Base-by-base conservation (phyloP, 2,113 vertebrate genomes). In the Muntiacus muntjak region DNA sequence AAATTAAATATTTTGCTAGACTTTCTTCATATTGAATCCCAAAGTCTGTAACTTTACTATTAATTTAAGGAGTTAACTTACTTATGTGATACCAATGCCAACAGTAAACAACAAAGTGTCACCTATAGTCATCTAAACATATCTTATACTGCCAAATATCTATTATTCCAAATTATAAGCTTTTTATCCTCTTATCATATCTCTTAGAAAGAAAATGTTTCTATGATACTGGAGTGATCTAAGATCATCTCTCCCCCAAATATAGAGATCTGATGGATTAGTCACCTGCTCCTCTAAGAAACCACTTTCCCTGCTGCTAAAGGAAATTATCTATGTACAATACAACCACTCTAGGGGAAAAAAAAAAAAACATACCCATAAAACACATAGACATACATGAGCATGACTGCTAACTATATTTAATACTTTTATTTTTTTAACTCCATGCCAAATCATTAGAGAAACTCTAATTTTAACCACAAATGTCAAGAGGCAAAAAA, bases 241-340 rank as follows among this genome's bases (percentile, higher is more conserved):
- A 47, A 94, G 85, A 97, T 97, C 52, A 95, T 90, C n/a, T 97
- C 60, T 91, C 26, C 83, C 30, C 87, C 33, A 95, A 97, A 96
- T 97, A 86, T 78, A 96, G 40, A 97, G 52, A 94, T 94, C 95
- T 96, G 74, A 97, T 67, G 30, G n/a, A 55, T 97, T 97, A 97
- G 84, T 97, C 83, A 94, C 88, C 97, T 98, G 88, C 82, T 97
- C 71, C 96, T 86, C 86, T 90, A 96, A 95, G 93, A 95, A 98
- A 96, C n/a, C 57, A 95, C 76, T 83, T 79, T 97, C 79, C 92
- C 88, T 86, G 89, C 54, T 97, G 95, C 92, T 96, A 94, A 93
- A 97, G 60, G 92, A 97, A 98, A 98, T 96, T 50, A 98, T 97
- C 92, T 97, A 90, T 81, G 74, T 85, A 92, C 14, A 97, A 84